Base-by-base conservation (phyloP, 2,888 invertebrate species). In the Eupithecia subumbrata region DNA sequence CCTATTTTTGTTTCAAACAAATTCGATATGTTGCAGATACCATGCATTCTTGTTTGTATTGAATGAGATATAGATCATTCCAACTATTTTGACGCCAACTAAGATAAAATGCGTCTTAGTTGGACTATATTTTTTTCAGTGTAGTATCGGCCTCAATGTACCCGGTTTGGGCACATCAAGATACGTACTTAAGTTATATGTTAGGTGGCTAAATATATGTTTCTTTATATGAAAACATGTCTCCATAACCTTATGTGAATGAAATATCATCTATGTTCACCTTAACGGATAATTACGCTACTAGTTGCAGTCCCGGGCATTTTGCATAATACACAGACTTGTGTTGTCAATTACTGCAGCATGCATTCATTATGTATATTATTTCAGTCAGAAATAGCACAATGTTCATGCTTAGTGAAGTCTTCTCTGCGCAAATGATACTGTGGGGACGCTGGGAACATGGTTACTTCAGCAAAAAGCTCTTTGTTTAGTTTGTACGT, bases 231-330 rank as follows among this genome's bases (percentile, higher is more conserved):
- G 37, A 37, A 37, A 37, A 37, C 37, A 2, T 37, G 2, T 37
- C 37, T 22, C 11, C 56, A 56, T 56, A 56, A 56, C 12, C 22
- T 11, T 56, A 22, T 56, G 12, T 25, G 22, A 22, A 25, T 56
- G 11, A 60, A 43, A 5, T 60, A 60, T 56, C 11, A 56, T 56
- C 22, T 18, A 34, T 8, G 64, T 64, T 64, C 25, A 60, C 56
- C 56, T n/a, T 70, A 45, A 60, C 69, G 37, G 48, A 69, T 74
- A 74, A 74, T 66, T 74, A 67, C 66, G 45, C 56, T 56, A 16
- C 71, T 67, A 73, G 80, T 80, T 77, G 76, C 78, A 78, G 78
- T 80, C 72, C 73, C 69, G 67, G 76, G 76, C 60, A 73, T 76
- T 78, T 75, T 69, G 76, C 75, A 76, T 80, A 80, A 77, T 79